A percentile compares a stretch with the other conserved stretches of the same genome.
Evolutionary conservation across 2,113 vertebrate species (phyloP).

Genomic region (Bagarius yarrelli): DNA sequence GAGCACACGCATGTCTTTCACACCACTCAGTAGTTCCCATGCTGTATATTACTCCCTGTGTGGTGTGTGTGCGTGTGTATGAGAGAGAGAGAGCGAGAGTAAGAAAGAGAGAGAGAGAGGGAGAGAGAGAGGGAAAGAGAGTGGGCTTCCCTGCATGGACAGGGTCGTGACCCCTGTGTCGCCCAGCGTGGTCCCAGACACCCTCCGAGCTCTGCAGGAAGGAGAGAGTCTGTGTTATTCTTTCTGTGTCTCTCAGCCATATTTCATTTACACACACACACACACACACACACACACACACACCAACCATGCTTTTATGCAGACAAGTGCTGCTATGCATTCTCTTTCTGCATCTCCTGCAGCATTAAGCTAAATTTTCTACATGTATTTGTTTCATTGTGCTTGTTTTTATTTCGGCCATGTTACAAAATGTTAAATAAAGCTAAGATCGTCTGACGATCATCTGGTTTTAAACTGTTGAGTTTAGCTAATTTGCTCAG

Average conservation of each 20-base stretch:
- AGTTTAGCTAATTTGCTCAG: too few species aligned
- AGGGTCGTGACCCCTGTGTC: constrained; percentile 79
- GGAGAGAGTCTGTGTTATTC: constrained; percentile 77
- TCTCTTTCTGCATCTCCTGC: neutral
- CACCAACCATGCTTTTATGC: constrained; percentile 54
- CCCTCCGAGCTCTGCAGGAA: constrained; percentile 70
- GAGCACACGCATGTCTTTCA: constrained; percentile 32
- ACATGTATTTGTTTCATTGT: neutral
- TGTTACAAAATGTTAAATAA: too few species aligned
- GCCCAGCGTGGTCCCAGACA: constrained; percentile 71
- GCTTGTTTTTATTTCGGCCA: too few species aligned
- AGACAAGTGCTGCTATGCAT: constrained; percentile 54
- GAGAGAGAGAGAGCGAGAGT: neutral
- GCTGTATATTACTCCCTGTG: constrained; percentile 41
- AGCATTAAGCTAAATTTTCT: neutral
- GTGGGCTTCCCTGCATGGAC: constrained; percentile 68
- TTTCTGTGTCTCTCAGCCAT: constrained; percentile 77
- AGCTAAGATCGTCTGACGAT: too few species aligned
- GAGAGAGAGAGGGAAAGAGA: constrained; percentile 54
- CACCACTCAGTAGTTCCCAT: constrained; percentile 36
- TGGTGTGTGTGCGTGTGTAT: constrained; percentile 11
- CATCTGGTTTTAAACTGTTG: too few species aligned
- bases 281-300: constrained; percentile 17
- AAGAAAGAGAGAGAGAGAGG: neutral
- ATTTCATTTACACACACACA: constrained; percentile 63